These are phyloP conservation scores for Octopus bimaculoides DNA, from an alignment of 1,140 invertebrate species.

Conservation along the genomic window DNA sequence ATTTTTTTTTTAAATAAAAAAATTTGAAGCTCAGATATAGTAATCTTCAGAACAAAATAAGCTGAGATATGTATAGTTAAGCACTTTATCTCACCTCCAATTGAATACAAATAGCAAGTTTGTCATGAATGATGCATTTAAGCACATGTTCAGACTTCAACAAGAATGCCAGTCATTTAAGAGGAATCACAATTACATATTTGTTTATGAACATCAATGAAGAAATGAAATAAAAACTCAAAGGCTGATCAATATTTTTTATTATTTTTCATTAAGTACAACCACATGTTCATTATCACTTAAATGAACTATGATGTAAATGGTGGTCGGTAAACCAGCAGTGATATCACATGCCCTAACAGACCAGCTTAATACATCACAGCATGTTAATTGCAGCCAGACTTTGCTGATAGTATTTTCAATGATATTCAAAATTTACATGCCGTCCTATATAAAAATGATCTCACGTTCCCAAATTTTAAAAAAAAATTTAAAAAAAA, in stretches of 20 bases:
- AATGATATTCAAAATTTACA: conserved; percentile 16
- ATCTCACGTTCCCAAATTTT: background rate
- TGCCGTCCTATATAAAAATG: conserved; percentile 14
- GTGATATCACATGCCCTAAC: background rate
- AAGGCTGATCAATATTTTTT: background rate
- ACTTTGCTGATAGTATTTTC: conserved; percentile 11
- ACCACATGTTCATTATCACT: conserved; percentile 13
- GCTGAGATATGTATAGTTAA: too few species aligned
- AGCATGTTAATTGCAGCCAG: conserved; percentile 14
- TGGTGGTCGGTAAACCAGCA: conserved; percentile 5
- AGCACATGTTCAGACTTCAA: too few species aligned
- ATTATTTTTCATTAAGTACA: conserved; percentile 10
- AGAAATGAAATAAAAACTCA: too few species aligned
- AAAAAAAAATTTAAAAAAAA: conserved; percentile 6
- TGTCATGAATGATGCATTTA: too few species aligned
- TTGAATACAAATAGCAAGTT: too few species aligned
- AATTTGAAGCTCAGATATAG: too few species aligned
- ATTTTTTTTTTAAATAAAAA: too few species aligned
- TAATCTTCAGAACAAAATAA: too few species aligned
- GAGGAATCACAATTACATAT: too few species aligned
- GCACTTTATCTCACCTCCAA: too few species aligned
- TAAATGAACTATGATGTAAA: conserved; percentile 9
- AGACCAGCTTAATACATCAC: conserved; percentile 6
- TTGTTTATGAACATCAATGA: too few species aligned
- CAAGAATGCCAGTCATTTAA: too few species aligned